Evolutionary conservation across 2,797 vertebrate species (phyloP), one percentile per base, ranked within the genome.

Genomic region (Nothura maculosa): DNA sequence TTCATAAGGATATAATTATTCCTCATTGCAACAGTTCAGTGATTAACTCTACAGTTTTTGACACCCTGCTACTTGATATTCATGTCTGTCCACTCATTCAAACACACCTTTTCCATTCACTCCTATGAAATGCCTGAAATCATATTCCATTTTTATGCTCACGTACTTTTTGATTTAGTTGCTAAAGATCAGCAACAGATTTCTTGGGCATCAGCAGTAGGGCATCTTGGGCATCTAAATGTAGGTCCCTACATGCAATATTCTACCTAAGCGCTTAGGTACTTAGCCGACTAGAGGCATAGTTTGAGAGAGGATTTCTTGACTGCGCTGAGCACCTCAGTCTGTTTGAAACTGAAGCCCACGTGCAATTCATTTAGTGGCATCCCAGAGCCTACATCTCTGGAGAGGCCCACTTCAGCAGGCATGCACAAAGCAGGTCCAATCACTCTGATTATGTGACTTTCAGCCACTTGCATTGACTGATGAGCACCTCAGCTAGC

Each of bases 321-420:
- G 3, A 7, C 28, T 63, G 48, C 21, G 6, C 14, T 82, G 66
- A 87, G 38, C 18, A 54, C 48, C 43, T 69, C 72, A 74, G 34
- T 12, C 17, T 60, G 12, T 27, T 36, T 85, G 76, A 89, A 85
- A 63, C 9, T n/a, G 40, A 89, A 80, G 34, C 30, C 57, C 25
- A 1, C 0, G 0, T 48, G 30, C 27, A 38, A 28, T 32, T 47
- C 19, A 8, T 20, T 32, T 4, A 27, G 40, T 42, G 27, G 21
- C 5, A 24, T 66, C 50, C 15, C 28, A 6, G 12, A 66, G 25
- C 9, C 62, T 67, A 2, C 8, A 4, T n/a, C 10, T n/a, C 34
- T 50, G 58, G 47, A 87, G 12, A 85, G 10, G 19, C 4, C 9
- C 42, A 19, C 34, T 63, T n/a, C 64, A 74, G 61, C 15, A 50